These are phyloP conservation scores for Rugalucina vietnamica DNA, from an alignment of 2,888 invertebrate genomes.

Conservation along the genomic window DNA sequence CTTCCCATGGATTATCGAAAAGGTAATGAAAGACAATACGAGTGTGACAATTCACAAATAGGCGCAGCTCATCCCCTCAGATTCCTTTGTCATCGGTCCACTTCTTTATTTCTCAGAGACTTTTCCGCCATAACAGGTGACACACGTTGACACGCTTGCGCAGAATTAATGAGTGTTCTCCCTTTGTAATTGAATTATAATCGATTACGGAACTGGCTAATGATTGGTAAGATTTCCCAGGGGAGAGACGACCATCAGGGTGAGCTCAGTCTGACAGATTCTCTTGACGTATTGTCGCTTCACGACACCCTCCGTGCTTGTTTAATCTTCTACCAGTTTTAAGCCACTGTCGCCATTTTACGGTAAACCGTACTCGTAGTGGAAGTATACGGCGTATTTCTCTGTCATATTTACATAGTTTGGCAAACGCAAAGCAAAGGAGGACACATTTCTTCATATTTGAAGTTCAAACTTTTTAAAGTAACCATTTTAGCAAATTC, in stretches of 20 bases:
- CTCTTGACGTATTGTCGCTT: neutral
- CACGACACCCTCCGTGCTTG: no score
- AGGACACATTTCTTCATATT: no score
- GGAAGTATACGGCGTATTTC: no score
- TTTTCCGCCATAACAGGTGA: slow-evolving; percentile 49
- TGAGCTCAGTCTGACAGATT: neutral
- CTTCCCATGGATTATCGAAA: neutral
- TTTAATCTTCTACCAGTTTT: no score
- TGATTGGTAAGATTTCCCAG: slow-evolving; percentile 57
- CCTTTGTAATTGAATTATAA: slow-evolving; percentile 59
- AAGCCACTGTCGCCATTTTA: no score
- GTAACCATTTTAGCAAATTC: no score
- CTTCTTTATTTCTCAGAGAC: slow-evolving; percentile 40
- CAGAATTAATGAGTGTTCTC: slow-evolving; percentile 58
- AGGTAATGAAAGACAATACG: no score
- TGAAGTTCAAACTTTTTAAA: no score
- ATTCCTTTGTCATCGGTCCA: slow-evolving; percentile 42
- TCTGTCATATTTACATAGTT: no score
- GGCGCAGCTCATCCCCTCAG: slow-evolving; percentile 18
- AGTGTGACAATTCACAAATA: neutral
- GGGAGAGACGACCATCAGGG: slow-evolving; percentile 46
- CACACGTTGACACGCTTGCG: slow-evolving; percentile 55
- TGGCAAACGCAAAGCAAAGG: no score
- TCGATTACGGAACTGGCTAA: slow-evolving; percentile 59
- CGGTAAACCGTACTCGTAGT: no score